phyloP scores from a whole-genome alignment of 2,797 vertebrate species.

The Crocodylus rhombifer region DNA sequence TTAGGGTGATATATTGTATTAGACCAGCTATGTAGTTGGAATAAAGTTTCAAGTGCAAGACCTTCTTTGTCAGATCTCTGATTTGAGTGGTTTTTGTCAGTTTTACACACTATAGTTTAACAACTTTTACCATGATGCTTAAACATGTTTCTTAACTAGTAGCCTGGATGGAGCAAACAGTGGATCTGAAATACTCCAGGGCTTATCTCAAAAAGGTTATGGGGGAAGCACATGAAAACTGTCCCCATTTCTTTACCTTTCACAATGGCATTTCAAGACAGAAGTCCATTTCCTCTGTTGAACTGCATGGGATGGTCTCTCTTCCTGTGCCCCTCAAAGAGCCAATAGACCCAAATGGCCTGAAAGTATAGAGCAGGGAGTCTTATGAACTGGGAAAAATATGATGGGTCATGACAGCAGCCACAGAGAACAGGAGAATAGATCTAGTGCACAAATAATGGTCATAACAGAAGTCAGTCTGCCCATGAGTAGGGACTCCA shows the following conservation, averaged over 20 bases:
- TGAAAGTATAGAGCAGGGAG: not conserved
- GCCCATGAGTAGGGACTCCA: not conserved
- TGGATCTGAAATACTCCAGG: not conserved
- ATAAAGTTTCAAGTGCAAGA: not conserved
- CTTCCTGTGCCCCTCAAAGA: not conserved
- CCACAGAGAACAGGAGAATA: not conserved
- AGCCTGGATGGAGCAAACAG: not conserved
- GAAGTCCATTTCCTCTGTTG: not conserved
- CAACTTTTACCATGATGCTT: not conserved
- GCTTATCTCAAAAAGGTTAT: not conserved
- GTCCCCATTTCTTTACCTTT: not conserved
- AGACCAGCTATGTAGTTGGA: not conserved
- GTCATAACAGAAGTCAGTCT: not conserved
- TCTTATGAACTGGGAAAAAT: not conserved
- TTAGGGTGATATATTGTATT: too few species aligned
- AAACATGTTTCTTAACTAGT: not conserved
- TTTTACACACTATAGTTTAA: not conserved
- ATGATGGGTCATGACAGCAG: not conserved
- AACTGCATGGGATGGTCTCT: not conserved
- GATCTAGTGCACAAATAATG: not conserved
- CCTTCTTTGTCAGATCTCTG: not conserved
- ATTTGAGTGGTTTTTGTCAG: not conserved
- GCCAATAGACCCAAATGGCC: not conserved
- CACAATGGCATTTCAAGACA: not conserved
- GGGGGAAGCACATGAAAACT: not conserved